phyloP scores from a whole-genome alignment of 2,888 invertebrate genomes.

The Pemphredon lugubris region DNA sequence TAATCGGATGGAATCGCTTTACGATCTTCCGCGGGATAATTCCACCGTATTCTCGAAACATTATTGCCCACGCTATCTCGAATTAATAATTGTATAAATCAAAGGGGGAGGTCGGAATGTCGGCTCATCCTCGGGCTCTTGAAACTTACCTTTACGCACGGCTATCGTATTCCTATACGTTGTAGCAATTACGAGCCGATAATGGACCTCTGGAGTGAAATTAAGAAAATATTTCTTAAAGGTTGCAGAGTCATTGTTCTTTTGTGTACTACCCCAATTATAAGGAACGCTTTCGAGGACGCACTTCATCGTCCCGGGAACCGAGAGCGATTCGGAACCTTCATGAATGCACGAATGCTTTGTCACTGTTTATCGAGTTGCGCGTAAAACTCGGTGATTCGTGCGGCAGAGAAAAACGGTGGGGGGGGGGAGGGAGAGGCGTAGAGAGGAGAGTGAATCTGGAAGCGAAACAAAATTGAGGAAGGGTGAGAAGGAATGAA shows the following conservation, averaged over 20 bases:
- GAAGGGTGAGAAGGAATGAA: constrained; percentile 17
- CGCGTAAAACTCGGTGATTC: constrained; percentile 15
- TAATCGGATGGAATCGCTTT: constrained; percentile 13
- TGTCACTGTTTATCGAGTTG: constrained; percentile 54
- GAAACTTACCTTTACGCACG: neutral
- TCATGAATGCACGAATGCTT: constrained; percentile 29
- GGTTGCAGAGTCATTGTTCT: constrained; percentile 34
- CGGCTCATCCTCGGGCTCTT: neutral
- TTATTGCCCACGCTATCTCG: neutral
- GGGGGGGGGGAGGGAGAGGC: neutral
- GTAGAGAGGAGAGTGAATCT: too few species aligned
- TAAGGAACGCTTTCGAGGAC: constrained; percentile 27
- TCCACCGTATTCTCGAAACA: neutral
- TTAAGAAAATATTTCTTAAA: constrained; percentile 9
- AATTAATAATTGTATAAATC: too few species aligned
- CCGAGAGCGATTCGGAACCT: constrained; percentile 20
- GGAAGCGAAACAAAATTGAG: constrained; percentile 1
- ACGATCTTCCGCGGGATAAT: constrained; percentile 22
- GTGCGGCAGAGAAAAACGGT: neutral
- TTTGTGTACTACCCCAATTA: constrained; percentile 43
- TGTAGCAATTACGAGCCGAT: constrained; percentile 4
- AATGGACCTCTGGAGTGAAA: neutral
- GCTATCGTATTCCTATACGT: neutral
- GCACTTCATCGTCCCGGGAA: constrained; percentile 5
- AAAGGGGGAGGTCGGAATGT: too few species aligned